Evolutionary conservation across 2,113 vertebrate genomes (phyloP).

Genomic region (Brachionichthys hirsutus): DNA sequence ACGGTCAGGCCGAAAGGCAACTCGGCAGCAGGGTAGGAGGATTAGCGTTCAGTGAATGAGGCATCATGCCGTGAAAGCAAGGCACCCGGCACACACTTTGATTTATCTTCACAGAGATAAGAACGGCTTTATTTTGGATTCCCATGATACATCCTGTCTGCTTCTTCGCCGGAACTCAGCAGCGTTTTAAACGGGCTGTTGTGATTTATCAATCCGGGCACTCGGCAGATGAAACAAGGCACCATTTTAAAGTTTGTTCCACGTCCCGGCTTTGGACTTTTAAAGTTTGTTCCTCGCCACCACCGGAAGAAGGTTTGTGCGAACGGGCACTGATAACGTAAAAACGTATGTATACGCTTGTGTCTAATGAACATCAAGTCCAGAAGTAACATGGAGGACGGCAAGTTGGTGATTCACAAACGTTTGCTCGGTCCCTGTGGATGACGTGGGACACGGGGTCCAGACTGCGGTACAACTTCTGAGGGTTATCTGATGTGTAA

Average conservation of each 20-base stretch:
- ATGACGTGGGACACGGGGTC: no score
- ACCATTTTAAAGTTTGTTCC: background rate
- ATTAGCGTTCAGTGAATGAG: slow-evolving; percentile 65
- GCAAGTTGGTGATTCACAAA: no score
- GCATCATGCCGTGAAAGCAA: slow-evolving; percentile 53
- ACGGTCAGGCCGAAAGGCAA: slow-evolving; percentile 61
- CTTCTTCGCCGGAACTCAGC: background rate
- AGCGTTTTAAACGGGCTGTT: slow-evolving; percentile 9
- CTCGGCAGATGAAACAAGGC: background rate
- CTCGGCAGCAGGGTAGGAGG: slow-evolving; percentile 58
- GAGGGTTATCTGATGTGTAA: no score
- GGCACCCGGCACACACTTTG: slow-evolving; percentile 53
- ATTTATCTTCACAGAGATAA: slow-evolving; percentile 44
- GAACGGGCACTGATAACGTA: no score
- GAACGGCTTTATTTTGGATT: slow-evolving; percentile 20
- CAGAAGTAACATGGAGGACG: no score
- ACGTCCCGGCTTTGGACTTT: slow-evolving; percentile 18
- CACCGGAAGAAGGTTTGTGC: no score
- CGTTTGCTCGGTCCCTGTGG: no score
- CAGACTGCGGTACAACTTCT: no score
- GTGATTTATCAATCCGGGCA: slow-evolving; percentile 6
- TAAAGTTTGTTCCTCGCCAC: no score
- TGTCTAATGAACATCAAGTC: no score
- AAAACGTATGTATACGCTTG: no score
- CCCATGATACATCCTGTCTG: slow-evolving; percentile 7